These are phyloP conservation scores for Pteropus rufus DNA, from an alignment of 2,797 vertebrate genomes.

Conservation along the genomic window DNA sequence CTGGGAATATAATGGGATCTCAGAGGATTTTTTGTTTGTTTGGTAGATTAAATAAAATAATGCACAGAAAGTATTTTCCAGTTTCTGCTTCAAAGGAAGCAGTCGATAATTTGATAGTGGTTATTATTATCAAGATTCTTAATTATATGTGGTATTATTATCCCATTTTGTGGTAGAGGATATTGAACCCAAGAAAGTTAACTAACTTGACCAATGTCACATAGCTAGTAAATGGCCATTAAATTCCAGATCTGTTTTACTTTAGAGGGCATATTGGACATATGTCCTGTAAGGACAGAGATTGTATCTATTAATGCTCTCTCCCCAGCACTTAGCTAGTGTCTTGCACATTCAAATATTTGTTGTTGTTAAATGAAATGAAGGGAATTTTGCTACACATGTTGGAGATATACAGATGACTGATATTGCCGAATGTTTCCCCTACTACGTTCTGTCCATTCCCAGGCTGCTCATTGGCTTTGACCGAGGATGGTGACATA, in stretches of 20 bases:
- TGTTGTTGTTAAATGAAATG: slow-evolving; percentile 49
- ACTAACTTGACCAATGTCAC: slow-evolving; percentile 4
- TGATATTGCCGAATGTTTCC: slow-evolving; percentile 22
- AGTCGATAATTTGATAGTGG: not conserved
- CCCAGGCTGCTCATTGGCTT: slow-evolving; percentile 44
- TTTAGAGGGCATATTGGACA: not conserved
- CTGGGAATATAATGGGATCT: not conserved
- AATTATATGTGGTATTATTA: not conserved
- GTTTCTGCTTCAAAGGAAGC: slow-evolving; percentile 36
- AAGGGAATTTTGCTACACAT: slow-evolving; percentile 21
- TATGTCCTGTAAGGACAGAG: not conserved
- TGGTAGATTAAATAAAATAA: not conserved
- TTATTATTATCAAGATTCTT: not conserved
- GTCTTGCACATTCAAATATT: slow-evolving; percentile 23
- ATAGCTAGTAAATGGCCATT: not conserved
- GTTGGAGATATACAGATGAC: slow-evolving; percentile 10
- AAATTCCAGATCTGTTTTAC: not conserved
- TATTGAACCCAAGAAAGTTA: not conserved
- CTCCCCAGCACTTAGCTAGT: not conserved
- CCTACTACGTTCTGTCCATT: not conserved
- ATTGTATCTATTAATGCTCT: not conserved
- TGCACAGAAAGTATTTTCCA: slow-evolving; percentile 17
- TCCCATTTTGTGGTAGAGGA: not conserved
- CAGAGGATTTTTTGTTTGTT: not conserved
- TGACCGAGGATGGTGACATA: slow-evolving; percentile 33